These are phyloP conservation scores for Chelonoidis abingdonii DNA, from an alignment of 2,113 vertebrate species.

Conservation along the genomic window DNA sequence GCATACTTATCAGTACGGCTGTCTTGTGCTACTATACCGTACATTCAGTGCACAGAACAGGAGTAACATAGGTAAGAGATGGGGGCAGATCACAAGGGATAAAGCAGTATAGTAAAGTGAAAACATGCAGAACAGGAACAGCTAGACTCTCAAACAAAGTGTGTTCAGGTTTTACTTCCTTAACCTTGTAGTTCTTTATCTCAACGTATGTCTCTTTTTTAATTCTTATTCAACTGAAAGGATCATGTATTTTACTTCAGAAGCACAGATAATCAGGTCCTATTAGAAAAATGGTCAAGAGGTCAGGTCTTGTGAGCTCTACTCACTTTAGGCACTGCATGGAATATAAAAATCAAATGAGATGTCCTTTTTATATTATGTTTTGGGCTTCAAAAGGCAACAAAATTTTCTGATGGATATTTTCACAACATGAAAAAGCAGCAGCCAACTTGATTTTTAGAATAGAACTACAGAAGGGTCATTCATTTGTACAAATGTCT, in stretches of 20 bases:
- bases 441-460: neutral
- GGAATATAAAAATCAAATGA: slow-evolving; percentile 42
- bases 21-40: slow-evolving; percentile 33
- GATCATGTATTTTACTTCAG: neutral
- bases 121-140: neutral
- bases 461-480: neutral
- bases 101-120: slow-evolving; percentile 23
- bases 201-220: neutral
- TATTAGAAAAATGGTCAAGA: slow-evolving; percentile 52
- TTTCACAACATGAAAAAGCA: neutral
- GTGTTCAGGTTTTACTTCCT: slow-evolving; percentile 21
- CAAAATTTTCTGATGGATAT: slow-evolving; percentile 6
- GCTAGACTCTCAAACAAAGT: neutral
- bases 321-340: slow-evolving; percentile 11
- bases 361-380: neutral
- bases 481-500: neutral
- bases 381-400: slow-evolving; percentile 29
- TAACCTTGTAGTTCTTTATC: neutral
- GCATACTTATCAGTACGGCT: slow-evolving; percentile 52
- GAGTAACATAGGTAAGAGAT: slow-evolving; percentile 29
- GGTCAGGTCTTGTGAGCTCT: slow-evolving; percentile 46
- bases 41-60: slow-evolving; percentile 1
- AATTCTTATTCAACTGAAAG: slow-evolving; percentile 16
- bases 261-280: neutral
- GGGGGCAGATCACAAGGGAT: slow-evolving; percentile 18